Evolutionary conservation across 2,888 invertebrate genomes (phyloP), one percentile per base, ranked within the genome.

Genomic region (Myopa tessellatipennis): DNA sequence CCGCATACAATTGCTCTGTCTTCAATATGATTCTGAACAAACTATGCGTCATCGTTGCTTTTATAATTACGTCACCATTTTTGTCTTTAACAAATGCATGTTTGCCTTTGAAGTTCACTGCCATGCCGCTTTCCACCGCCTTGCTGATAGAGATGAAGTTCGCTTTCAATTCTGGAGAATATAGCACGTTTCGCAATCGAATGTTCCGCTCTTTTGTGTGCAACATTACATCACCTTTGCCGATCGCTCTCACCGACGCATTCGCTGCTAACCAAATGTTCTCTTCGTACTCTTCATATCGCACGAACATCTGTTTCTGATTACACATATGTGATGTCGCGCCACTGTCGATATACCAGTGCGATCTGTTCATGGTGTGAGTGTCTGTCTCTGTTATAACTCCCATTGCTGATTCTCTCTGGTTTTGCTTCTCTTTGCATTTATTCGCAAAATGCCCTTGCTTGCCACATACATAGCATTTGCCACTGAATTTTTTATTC

Each of bases 101-200:
- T 8, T 73, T 58, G 18, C 45, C 52, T 2, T 74, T 63, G 52
- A 81, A 80, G 4, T 70, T 40, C 50, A 80, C 69, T n/a, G 36
- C 38, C 10, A 73, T 70, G 16, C 77, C 77, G 36, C 74, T 65
- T 74, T 80, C 80, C 14, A 77, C 60, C 26, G 78, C 78, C 77
- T 80, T 82, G 18, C 79, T 79, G 2, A 82, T 74, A 16, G 81
- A 82, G 55, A 81, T 69, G 40, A 82, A 82, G 52, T 81, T 81
- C n/a, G 78, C 72, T 40, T 78, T 78, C 60, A 82, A 72, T 16
- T 67, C 67, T 14, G 79, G 78, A 45, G 78, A 77, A 71, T 80
- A 81, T 36, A 81, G 67, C 14, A 80, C 82, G 45, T 79, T 77
- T 45, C 70, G 55, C 65, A 80, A 76, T 36, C 67, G 75, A 75